Percentiles rank a stretch among this genome's conserved stretches.
Conservation (phyloP, 2,113 vertebrate genomes). For the Malurus melanocephalus region DNA sequence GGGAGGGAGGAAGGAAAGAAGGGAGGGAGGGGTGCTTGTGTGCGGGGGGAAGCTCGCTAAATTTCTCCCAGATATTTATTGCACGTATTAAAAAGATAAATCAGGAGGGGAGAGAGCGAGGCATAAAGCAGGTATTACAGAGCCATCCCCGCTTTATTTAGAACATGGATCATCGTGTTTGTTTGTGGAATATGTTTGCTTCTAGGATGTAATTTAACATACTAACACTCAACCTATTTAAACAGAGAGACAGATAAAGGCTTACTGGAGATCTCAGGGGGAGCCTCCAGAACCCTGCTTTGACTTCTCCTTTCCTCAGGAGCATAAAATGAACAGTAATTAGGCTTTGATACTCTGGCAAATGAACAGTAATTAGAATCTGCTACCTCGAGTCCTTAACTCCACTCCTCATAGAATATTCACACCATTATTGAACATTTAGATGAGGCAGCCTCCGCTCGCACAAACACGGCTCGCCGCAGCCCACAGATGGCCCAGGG, state of each 20-base stretch:
- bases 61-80: conserved; percentile 92
- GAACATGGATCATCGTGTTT: conserved; percentile 91
- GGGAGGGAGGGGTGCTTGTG: background rate
- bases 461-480: conserved; percentile 84
- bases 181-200: conserved; percentile 96
- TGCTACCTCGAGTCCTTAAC: conserved; percentile 92
- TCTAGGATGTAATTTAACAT: conserved; percentile 84
- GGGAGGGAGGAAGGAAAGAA: background rate
- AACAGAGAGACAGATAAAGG: conserved; percentile 88
- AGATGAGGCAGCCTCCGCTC: conserved; percentile 92
- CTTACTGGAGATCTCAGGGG: conserved; percentile 93
- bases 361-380: conserved; percentile 99
- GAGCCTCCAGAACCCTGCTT: conserved; percentile 91
- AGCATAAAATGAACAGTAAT: conserved; percentile 99
- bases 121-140: conserved; percentile 82
- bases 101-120: conserved; percentile 81
- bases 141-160: conserved; percentile 81
- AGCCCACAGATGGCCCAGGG: conserved; percentile 84
- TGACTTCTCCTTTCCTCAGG: conserved; percentile 91
- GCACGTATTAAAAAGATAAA: conserved; percentile 86
- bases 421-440: conserved; percentile 97
- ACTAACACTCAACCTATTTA: conserved; percentile 88
- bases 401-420: conserved; percentile 95
- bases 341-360: conserved; percentile 99
- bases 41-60: conserved; percentile 72